Conservation (phyloP, 2,888 invertebrate species). For the Serripes groenlandicus region DNA sequence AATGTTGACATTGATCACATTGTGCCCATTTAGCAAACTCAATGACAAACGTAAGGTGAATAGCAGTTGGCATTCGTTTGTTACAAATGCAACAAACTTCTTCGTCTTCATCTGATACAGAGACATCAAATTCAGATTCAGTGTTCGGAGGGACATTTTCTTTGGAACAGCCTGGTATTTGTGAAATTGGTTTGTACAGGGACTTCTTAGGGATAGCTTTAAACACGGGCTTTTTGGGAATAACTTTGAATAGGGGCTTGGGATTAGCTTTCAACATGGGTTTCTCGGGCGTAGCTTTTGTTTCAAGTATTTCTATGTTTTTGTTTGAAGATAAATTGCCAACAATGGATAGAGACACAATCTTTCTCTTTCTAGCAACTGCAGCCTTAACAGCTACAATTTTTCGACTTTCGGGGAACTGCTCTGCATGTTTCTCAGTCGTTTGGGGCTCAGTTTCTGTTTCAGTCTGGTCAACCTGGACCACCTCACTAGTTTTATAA, state of each 20-base stretch:
- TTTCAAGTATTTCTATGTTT: background rate
- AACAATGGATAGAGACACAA: background rate
- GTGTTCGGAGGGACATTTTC: background rate
- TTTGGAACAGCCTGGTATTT: background rate
- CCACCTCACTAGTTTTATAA: background rate
- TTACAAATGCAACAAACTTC: conserved; percentile 21
- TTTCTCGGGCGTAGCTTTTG: background rate
- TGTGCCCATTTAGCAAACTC: background rate
- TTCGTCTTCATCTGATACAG: conserved; percentile 1
- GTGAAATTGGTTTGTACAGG: background rate
- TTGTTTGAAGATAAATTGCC: background rate
- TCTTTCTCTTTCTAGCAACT: conserved; percentile 11
- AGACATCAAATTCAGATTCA: background rate
- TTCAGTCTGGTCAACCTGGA: background rate
- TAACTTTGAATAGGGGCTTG: too few relatives aligned
- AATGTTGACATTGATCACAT: background rate
- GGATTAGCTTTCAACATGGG: background rate
- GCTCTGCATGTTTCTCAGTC: background rate
- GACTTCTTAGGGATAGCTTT: background rate
- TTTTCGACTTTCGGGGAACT: background rate
- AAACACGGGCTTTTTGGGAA: too few relatives aligned
- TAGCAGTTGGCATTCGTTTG: conserved; percentile 19
- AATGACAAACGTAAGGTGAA: conserved; percentile 6
- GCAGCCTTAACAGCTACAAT: conserved; percentile 7
- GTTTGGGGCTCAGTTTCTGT: background rate